Evolutionary conservation across 2,113 vertebrate species (phyloP).

Genomic region (Ceyx cyanopectus): DNA sequence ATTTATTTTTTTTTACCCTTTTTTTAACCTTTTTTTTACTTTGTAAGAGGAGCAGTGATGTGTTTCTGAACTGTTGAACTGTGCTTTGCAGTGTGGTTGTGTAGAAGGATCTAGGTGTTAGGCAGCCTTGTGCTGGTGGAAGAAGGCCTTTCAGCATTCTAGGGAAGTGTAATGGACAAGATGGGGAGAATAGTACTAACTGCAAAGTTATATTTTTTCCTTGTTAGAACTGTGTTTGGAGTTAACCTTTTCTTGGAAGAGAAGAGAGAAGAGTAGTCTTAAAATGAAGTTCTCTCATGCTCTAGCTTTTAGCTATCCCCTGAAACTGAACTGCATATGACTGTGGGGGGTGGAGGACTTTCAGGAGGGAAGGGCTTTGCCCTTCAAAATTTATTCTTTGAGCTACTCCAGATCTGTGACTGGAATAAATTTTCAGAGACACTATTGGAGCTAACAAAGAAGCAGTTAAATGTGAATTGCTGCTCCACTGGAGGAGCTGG

Average conservation of each 20-base stretch:
- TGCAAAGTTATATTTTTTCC: not conserved
- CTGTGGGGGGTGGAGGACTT: not conserved
- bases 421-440: conserved; percentile 5
- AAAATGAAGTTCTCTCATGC: not conserved
- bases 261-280: not conserved
- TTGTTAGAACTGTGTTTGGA: not conserved
- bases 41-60: not conserved
- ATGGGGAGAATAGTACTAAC: not conserved
- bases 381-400: not conserved
- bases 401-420: not conserved
- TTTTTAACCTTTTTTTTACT: not conserved
- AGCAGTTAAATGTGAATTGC: conserved; percentile 26
- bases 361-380: not conserved
- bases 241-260: not conserved
- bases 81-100: not conserved
- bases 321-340: not conserved
- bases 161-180: not conserved
- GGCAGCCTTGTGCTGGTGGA: not conserved
- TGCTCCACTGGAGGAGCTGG: conserved; percentile 11
- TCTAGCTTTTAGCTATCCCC: not conserved
- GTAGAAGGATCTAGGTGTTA: not conserved
- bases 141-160: not conserved
- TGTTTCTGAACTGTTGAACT: not conserved
- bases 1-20: not conserved
- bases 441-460: not conserved